A percentile compares a stretch with the other conserved stretches of the same genome.
Evolutionary conservation across 2,888 invertebrate species (phyloP).

Genomic region (Hipparchia sbordonii): DNA sequence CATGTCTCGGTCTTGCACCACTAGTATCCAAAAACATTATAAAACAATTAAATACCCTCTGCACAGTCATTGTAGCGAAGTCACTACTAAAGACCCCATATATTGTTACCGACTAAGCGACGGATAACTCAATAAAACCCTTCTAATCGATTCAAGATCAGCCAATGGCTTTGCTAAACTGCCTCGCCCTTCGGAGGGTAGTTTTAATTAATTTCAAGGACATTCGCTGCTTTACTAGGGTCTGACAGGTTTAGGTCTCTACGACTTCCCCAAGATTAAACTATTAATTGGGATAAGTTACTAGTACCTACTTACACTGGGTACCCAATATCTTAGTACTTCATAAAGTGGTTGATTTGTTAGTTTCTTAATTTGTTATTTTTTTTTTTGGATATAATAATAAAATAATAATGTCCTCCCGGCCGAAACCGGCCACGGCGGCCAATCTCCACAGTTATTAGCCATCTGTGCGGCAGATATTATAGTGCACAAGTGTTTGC

Average conservation of each 20-base stretch:
- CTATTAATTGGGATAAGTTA: not conserved
- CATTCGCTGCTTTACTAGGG: constrained; percentile 36
- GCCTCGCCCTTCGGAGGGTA: constrained; percentile 57
- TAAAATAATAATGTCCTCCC: no score
- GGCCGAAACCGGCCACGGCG: no score
- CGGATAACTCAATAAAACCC: constrained; percentile 73
- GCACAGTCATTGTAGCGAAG: constrained; percentile 51
- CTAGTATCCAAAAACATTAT: not conserved
- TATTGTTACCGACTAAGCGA: constrained; percentile 75
- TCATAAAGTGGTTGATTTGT: no score
- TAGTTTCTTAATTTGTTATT: no score
- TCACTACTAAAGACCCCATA: constrained; percentile 59
- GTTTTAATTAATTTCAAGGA: constrained; percentile 70
- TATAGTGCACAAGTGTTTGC: no score
- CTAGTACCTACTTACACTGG: no score
- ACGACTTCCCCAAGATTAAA: constrained; percentile 9
- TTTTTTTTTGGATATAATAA: no score
- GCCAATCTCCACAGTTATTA: no score
- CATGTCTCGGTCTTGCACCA: no score
- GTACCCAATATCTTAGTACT: no score
- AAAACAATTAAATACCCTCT: constrained; percentile 59
- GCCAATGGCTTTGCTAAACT: constrained; percentile 66
- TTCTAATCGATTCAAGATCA: constrained; percentile 76
- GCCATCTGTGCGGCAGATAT: no score
- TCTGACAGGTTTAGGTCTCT: constrained; percentile 27